These are phyloP conservation scores for Drosophila persimilis DNA, from an alignment of 1,140 invertebrate species.

Conservation along the genomic window DNA sequence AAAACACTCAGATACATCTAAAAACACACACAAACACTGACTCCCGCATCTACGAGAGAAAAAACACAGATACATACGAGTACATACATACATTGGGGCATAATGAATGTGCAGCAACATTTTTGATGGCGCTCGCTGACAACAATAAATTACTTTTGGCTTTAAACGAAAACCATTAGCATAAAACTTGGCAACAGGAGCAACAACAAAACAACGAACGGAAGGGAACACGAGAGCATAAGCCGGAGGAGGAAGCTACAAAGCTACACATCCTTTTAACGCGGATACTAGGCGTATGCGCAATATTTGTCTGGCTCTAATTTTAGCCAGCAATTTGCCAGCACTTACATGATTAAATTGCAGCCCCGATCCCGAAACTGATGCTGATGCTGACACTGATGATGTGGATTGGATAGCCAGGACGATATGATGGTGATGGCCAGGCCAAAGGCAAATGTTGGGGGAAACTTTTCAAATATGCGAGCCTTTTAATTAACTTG, in stretches of 20 bases:
- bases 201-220: conserved; percentile 23
- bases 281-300: conserved; percentile 69
- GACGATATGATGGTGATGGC: conserved; percentile 7
- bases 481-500: conserved; percentile 77
- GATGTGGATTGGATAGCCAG: conserved; percentile 18
- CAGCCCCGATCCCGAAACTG: conserved; percentile 24
- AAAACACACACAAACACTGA: conserved; percentile 8
- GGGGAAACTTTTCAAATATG: conserved; percentile 74
- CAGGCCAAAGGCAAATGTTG: not conserved
- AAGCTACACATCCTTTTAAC: conserved; percentile 61
- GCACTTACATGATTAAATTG: conserved; percentile 81
- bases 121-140: conserved; percentile 80
- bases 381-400: conserved; percentile 19
- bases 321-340: conserved; percentile 80
- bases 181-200: conserved; percentile 77
- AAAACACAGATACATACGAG: not conserved
- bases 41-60: no score
- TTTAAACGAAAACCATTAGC: conserved; percentile 81
- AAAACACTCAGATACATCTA: no score
- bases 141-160: conserved; percentile 82
- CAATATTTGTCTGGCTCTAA: conserved; percentile 79
- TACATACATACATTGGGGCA: conserved; percentile 43
- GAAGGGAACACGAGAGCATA: not conserved
- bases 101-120: conserved; percentile 81
- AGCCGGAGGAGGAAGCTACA: conserved; percentile 1